Evolutionary conservation across 2,797 vertebrate species (phyloP), one percentile per base, ranked within the genome.

Genomic region (Coendou prehensilis): DNA sequence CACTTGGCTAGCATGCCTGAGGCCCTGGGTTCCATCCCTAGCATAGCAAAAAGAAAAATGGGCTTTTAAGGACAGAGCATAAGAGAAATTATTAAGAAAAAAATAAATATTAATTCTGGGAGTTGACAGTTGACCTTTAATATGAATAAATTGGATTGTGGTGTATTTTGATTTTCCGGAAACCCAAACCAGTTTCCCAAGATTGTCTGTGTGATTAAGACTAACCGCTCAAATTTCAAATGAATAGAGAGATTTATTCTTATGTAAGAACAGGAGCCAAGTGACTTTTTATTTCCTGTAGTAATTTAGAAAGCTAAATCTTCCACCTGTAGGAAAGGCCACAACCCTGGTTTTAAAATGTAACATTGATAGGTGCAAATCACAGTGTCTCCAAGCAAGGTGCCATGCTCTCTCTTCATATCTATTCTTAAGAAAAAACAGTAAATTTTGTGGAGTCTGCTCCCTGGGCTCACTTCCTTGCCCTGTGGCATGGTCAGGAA

Each of bases 101-200:
- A 97, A 97, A 94, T 80, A 97, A 98, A 97, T 91, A 95, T 71
- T 89, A 96, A 89, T 88, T 47, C 64, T 82, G 61, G n/a, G 64
- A 96, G 71, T 93, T 91, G 95, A 94, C 94, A 97, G 96, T 9
- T 98, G 96, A 97, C 96, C 98, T 98, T 98, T 97, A 54, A 84
- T 87, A 64, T 91, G 96, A 96, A 95, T 96, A 96, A 91, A 89
- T 87, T 84, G 92, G 80, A 96, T 96, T 97, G 79, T 95, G n/a
- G 75, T 89, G 8, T 97, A 95, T 97, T 97, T 95, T 96, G 59
- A 86, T 87, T 95, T 97, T 96, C 88, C 96, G 82, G 92, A 94
- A 98, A 92, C 37, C 76, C 88, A 98, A 97, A 98, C 96, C 96
- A 91, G 97, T 98, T 97, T 95, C 61, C 88, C 96, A 64, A 97